A percentile compares a stretch with the other conserved stretches of the same genome.
These are phyloP conservation scores for Eledone cirrhosa DNA, from an alignment of 2,888 invertebrate species.

Conservation along the genomic window DNA sequence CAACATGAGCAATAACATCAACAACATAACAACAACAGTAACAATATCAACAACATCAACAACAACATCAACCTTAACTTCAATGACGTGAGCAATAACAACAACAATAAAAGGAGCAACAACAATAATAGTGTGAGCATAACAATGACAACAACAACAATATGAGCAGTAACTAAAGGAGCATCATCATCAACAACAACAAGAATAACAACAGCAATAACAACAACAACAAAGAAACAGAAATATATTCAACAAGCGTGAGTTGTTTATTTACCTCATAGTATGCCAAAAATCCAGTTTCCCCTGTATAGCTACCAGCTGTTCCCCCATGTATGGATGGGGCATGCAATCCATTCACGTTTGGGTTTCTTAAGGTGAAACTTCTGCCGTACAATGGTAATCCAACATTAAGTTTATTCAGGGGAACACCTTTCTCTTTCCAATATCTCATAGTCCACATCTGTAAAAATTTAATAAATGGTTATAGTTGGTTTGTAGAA, in stretches of 20 bases:
- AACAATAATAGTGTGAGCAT: no score
- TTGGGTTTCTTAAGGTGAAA: conserved; percentile 79
- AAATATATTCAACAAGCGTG: background rate
- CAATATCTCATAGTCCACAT: conserved; percentile 43
- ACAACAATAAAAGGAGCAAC: no score
- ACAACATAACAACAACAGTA: no score
- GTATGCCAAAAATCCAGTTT: conserved; percentile 44
- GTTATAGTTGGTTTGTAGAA: no score
- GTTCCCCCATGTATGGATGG: conserved; percentile 38
- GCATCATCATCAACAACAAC: no score
- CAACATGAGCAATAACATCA: no score
- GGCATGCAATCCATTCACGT: conserved; percentile 42
- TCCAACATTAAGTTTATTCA: conserved; percentile 87
- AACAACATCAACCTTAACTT: no score
- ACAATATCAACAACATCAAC: no score
- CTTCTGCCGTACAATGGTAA: conserved; percentile 96
- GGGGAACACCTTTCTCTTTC: conserved; percentile 80
- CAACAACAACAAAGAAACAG: background rate
- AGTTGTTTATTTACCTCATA: conserved; percentile 46
- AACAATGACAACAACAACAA: no score
- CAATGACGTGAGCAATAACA: no score
- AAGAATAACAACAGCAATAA: background rate
- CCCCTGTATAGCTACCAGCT: conserved; percentile 39
- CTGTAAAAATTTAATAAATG: conserved; percentile 34
- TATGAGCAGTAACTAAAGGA: background rate